Conservation (phyloP, 2,797 vertebrate species). For the Siniperca undulata region DNA sequence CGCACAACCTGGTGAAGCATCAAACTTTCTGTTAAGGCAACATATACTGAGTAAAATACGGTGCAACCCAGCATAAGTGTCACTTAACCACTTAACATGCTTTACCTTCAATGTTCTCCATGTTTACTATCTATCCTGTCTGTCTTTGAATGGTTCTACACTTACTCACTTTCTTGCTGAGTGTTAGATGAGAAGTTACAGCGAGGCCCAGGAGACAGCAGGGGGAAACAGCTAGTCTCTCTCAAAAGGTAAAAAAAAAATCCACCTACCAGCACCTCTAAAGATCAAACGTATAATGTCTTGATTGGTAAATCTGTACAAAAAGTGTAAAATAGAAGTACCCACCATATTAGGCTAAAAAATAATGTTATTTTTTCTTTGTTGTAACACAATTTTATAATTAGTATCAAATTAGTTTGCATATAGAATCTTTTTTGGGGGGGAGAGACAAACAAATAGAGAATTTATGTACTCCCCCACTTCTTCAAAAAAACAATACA, state of each 20-base stretch:
- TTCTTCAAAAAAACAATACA: background rate
- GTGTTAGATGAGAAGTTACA: background rate
- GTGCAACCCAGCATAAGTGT: background rate
- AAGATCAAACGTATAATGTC: background rate
- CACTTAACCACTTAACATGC: conserved; percentile 13
- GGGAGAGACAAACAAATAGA: background rate
- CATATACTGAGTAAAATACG: background rate
- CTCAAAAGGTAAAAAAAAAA: background rate
- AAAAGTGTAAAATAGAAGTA: background rate
- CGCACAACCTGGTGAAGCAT: background rate
- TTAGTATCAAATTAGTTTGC: background rate
- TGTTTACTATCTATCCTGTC: background rate
- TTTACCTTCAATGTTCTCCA: background rate
- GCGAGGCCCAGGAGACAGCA: background rate
- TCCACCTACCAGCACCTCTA: background rate
- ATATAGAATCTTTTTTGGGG: background rate
- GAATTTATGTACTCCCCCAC: background rate
- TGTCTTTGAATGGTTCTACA: background rate
- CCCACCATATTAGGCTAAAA: no score
- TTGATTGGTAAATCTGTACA: background rate
- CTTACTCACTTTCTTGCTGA: background rate
- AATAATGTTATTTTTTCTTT: background rate
- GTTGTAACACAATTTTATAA: background rate
- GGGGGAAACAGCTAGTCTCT: background rate
- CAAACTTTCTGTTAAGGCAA: background rate